These are phyloP conservation scores for Heterohyrax brucei DNA, from an alignment of 2,797 vertebrate genomes.

Conservation along the genomic window DNA sequence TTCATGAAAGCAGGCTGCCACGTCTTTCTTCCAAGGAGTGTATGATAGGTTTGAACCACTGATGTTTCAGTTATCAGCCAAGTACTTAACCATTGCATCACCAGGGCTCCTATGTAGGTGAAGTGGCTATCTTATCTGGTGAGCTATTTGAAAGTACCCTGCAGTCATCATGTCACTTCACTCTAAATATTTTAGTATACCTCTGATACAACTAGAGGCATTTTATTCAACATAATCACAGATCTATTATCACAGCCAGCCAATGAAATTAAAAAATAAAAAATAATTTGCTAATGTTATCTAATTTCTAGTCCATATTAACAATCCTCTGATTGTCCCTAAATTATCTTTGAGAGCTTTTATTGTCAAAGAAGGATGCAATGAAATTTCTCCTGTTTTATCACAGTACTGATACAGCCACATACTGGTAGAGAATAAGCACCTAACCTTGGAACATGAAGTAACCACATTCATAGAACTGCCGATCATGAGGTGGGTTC, in stretches of 20 bases:
- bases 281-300: not conserved
- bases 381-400: not conserved
- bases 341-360: conserved; percentile 36
- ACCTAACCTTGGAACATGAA: not conserved
- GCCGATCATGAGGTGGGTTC: not conserved
- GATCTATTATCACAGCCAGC: not conserved
- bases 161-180: not conserved
- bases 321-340: not conserved
- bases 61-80: too few species aligned
- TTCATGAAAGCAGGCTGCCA: too few species aligned
- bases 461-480: not conserved
- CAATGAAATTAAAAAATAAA: not conserved
- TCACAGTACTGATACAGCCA: not conserved
- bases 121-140: too few species aligned
- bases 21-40: too few species aligned
- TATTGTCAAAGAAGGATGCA: not conserved
- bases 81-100: too few species aligned
- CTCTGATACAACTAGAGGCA: conserved; percentile 9
- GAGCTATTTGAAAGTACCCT: too few species aligned
- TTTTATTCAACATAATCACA: conserved; percentile 42
- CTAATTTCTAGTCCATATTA: conserved; percentile 2
- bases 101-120: too few species aligned
- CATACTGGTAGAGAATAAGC: not conserved
- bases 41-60: too few species aligned
- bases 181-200: not conserved